phyloP scores from a whole-genome alignment of 2,113 vertebrate genomes.

The Speoplatyrhinus poulsoni region DNA sequence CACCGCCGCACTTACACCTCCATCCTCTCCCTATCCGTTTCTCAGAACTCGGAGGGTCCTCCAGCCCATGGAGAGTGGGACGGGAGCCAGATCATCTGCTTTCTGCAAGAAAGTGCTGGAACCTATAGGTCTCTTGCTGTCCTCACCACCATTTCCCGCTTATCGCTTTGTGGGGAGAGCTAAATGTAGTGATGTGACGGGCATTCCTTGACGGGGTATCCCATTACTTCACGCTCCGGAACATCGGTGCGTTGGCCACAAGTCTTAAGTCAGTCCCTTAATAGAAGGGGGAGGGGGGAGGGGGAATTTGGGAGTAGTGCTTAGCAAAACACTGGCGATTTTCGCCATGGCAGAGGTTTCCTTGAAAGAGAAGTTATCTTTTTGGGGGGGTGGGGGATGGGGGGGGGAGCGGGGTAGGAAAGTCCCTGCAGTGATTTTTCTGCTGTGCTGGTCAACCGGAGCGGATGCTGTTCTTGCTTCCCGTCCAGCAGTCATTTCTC shows the following conservation, averaged over 20 bases:
- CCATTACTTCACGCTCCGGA: conserved; percentile 1
- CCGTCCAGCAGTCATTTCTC: conserved; percentile 46
- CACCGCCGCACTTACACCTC: conserved; percentile 21
- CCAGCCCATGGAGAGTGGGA: conserved; percentile 21
- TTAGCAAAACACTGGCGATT: conserved; percentile 5
- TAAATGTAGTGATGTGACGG: conserved; percentile 55
- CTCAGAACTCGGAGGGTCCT: conserved; percentile 32
- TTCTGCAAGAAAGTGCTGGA: conserved; percentile 45
- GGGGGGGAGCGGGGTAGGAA: conserved; percentile 16
- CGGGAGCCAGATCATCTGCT: conserved; percentile 60
- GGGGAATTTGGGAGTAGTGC: neutral
- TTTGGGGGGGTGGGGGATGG: neutral
- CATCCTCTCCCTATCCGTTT: conserved; percentile 32
- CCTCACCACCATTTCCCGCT: conserved; percentile 55
- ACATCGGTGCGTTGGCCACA: conserved; percentile 9
- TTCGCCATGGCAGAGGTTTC: conserved; percentile 16
- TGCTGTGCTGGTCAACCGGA: conserved; percentile 37
- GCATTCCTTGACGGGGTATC: conserved; percentile 45
- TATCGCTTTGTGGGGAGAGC: conserved; percentile 36
- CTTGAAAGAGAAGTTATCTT: conserved; percentile 27
- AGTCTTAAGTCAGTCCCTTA: conserved; percentile 36
- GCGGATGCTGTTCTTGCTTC: conserved; percentile 40
- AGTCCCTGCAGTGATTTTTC: conserved; percentile 19
- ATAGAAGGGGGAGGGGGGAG: conserved; percentile 7
- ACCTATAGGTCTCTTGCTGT: conserved; percentile 36